Conservation (phyloP, 2,888 invertebrate species). For the Tipula lateralis region DNA sequence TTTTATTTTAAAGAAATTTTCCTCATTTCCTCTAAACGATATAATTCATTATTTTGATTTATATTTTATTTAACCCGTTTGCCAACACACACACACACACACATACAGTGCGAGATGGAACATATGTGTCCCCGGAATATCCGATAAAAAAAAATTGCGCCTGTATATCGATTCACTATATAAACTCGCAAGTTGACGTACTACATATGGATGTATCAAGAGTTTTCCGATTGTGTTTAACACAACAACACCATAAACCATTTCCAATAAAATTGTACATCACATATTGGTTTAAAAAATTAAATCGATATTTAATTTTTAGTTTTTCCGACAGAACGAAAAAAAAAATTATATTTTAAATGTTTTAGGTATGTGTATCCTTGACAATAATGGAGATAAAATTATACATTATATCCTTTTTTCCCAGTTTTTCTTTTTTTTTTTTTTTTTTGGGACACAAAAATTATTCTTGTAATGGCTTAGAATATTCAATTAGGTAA, state of each 20-base stretch:
- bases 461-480: not conserved
- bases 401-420: constrained; percentile 20
- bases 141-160: not conserved
- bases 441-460: not conserved
- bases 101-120: not conserved
- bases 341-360: not conserved
- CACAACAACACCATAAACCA: not conserved
- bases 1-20: not conserved
- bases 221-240: not conserved
- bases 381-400: not conserved
- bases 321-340: not conserved
- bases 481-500: constrained; percentile 16
- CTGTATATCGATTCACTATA: not conserved
- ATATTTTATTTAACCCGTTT: not conserved
- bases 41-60: not conserved
- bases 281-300: constrained; percentile 2
- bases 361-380: not conserved
- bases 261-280: not conserved
- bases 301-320: constrained; percentile 19
- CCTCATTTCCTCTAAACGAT: not conserved
- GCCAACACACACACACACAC: not conserved
- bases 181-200: no score
- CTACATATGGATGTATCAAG: no score
- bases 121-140: not conserved
- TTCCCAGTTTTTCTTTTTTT: not conserved